These are phyloP conservation scores for Saimiri boliviensis DNA, from an alignment of 2,113 vertebrate species.

Conservation along the genomic window DNA sequence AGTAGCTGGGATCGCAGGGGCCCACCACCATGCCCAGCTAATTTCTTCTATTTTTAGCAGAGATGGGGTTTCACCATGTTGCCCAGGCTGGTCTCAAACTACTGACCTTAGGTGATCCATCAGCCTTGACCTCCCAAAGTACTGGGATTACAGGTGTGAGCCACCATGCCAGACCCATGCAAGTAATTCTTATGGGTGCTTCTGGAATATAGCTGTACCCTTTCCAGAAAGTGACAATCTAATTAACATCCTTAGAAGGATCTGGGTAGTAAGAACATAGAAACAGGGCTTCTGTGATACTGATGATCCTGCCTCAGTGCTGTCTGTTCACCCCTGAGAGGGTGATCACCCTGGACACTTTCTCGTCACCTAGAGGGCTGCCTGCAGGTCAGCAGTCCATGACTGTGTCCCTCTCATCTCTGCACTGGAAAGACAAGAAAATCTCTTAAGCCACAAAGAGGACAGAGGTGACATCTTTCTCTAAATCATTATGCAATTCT, in stretches of 20 bases:
- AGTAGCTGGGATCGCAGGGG: too few species aligned
- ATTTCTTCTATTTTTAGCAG: too few species aligned
- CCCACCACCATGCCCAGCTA: too few species aligned
- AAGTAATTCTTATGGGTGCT: not conserved
- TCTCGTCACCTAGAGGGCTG: not conserved
- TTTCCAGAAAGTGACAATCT: not conserved
- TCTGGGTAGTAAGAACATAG: not conserved
- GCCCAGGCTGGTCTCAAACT: too few species aligned
- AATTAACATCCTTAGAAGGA: not conserved
- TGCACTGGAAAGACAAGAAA: not conserved
- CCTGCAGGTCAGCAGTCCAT: rapidly evolving
- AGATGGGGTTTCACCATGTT: too few species aligned
- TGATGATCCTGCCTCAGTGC: not conserved
- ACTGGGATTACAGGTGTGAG: too few species aligned
- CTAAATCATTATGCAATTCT: not conserved
- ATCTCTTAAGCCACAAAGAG: not conserved
- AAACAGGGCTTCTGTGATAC: not conserved
- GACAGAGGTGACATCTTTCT: not conserved
- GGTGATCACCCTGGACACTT: too few species aligned
- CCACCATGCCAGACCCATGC: too few species aligned
- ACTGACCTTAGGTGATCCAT: too few species aligned
- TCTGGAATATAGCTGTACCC: not conserved
- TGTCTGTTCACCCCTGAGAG: not conserved
- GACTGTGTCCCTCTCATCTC: not conserved
- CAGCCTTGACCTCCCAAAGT: too few species aligned